Evolutionary conservation across 2,888 invertebrate genomes (phyloP), one percentile per base, ranked within the genome.

Genomic region (Synanthedon andrenaeformis): DNA sequence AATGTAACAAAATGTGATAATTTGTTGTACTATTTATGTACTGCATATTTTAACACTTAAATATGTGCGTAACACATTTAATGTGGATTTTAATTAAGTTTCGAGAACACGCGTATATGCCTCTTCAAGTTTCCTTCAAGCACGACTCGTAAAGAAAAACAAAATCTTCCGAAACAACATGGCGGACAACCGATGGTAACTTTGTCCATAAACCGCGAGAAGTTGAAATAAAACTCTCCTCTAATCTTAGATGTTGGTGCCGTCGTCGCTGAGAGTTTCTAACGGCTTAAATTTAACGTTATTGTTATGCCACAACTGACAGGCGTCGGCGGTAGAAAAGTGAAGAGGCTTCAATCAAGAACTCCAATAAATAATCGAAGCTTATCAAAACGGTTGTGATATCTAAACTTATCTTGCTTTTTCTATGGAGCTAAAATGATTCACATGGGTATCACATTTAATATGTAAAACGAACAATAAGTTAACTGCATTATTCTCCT

Each of bases 201-300:
- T 56, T 56, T 49, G 42, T 51, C 13, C 53, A 49, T 56, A 54
- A 56, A 56, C 56, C 56, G 58, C 28, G 54, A 49, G 23, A 49
- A 49, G 49, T 49, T 49, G 19, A 52, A 57, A 58, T 57, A 56
- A 59, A 58, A 59, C 54, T 58, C 56, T 49, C 42, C 50, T 57
- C 52, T 56, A 57, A 59, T 61, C 59, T 58, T 54, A 42, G 55
- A 56, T 53, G 57, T 56, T 57, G 49, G 19, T 49, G 52, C 60
- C 52, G 56, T 10, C 57, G 57, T 57, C 56, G 52, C 51, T 49
- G 52, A 48, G 56, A 57, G 55, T 58, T 56, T 51, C 56, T 52
- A 59, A 58, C 52, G 51, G 59, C 59, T 57, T 58, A 58, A 52
- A 56, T 53, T 53, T 53, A 51, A 23, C 17, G 19, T 51, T 53